These are phyloP conservation scores for Equus quagga DNA, from an alignment of 2,113 vertebrate species.

Conservation along the genomic window DNA sequence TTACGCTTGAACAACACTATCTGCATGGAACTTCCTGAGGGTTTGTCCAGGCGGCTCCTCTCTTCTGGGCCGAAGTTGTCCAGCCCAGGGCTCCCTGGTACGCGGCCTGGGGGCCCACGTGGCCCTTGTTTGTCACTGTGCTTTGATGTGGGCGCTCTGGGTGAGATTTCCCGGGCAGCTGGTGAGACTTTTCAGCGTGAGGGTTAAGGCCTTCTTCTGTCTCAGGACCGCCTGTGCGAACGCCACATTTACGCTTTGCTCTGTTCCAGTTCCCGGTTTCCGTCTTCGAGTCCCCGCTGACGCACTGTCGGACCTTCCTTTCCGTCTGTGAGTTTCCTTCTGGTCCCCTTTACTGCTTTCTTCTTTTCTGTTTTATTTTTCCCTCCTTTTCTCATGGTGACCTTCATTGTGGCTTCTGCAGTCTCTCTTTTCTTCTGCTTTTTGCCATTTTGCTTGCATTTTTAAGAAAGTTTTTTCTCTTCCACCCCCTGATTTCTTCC, in stretches of 20 bases:
- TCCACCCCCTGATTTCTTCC: background rate
- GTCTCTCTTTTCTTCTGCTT: background rate
- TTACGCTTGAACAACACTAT: background rate
- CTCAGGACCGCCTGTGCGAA: too few relatives aligned
- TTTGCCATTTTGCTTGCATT: fast-evolving
- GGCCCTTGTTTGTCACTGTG: too few relatives aligned
- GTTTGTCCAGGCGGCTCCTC: background rate
- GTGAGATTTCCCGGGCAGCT: background rate
- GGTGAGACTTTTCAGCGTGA: background rate
- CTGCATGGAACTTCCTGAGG: background rate
- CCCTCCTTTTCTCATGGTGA: background rate
- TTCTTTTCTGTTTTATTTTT: background rate
- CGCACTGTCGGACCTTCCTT: too few relatives aligned
- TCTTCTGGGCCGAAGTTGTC: background rate
- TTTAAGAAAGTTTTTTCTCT: background rate
- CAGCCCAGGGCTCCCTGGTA: background rate
- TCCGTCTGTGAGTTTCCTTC: background rate
- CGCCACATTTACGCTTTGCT: background rate
- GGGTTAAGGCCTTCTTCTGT: background rate
- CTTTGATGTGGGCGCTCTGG: background rate
- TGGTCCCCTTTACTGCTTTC: too few relatives aligned
- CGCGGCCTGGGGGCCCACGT: background rate
- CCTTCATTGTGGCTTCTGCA: background rate
- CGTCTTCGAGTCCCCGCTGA: background rate
- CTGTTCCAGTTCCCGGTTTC: background rate